Conservation (phyloP, 2,888 invertebrate species). For the Lochmaea crataegi region DNA sequence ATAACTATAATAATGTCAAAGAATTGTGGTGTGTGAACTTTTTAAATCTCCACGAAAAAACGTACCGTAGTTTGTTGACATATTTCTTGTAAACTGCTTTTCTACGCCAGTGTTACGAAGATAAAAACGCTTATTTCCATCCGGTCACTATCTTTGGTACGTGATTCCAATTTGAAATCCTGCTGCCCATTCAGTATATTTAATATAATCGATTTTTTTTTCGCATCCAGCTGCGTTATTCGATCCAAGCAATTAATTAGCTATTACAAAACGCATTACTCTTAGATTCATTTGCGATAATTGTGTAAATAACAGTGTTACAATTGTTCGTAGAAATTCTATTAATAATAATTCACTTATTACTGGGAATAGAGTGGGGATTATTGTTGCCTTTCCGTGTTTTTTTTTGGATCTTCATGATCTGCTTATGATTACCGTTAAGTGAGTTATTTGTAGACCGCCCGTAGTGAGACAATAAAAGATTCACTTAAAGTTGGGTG, state of each 20-base stretch:
- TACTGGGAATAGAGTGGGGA: background rate
- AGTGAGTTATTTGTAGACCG: no score
- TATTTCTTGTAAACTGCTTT: background rate
- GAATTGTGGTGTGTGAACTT: no score
- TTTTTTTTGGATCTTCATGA: no score
- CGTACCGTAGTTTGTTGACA: background rate
- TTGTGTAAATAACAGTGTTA: background rate
- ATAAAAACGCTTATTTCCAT: slow-evolving; percentile 6
- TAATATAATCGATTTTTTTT: slow-evolving; percentile 7
- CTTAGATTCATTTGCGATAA: background rate
- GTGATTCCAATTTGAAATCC: slow-evolving; percentile 9
- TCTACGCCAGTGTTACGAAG: background rate
- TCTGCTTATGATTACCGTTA: no score
- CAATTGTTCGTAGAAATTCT: background rate
- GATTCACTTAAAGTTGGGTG: no score
- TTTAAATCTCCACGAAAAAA: no score
- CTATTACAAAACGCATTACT: background rate
- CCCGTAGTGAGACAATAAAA: no score
- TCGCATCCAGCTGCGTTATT: slow-evolving; percentile 12
- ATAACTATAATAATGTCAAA: no score
- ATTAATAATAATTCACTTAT: background rate
- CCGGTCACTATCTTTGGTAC: slow-evolving; percentile 18
- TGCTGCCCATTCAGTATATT: background rate
- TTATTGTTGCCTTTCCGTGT: no score
- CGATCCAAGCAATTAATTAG: background rate